phyloP scores from a whole-genome alignment of 2,797 vertebrate genomes.

The Graptemys geographica region DNA sequence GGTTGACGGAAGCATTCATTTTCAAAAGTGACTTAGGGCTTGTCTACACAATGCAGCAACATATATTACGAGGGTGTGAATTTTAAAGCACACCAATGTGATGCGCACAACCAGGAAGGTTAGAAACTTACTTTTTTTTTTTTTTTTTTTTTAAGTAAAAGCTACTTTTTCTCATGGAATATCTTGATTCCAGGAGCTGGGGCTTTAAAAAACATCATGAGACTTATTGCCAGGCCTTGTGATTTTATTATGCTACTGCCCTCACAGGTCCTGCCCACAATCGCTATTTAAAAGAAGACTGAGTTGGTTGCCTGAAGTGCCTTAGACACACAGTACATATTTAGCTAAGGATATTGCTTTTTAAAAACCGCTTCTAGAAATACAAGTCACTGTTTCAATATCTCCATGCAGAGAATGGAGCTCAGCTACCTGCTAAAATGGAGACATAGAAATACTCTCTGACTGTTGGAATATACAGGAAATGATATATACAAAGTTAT shows the following conservation, averaged over 20 bases:
- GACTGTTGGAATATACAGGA: neutral
- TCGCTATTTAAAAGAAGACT: neutral
- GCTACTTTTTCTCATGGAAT: neutral
- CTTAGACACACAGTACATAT: neutral
- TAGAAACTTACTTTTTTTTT: neutral
- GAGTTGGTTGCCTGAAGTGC: neutral
- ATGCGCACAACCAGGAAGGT: neutral
- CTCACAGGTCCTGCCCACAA: neutral
- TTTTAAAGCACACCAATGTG: neutral
- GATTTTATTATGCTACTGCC: neutral
- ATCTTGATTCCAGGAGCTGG: neutral
- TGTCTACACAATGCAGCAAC: neutral
- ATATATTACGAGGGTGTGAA: neutral
- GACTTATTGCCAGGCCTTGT: too few species aligned
- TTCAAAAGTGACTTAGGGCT: neutral
- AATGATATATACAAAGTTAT: slow-evolving; percentile 1
- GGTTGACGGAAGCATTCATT: neutral
- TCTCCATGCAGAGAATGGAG: neutral
- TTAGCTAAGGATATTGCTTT: neutral
- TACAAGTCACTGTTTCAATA: neutral
- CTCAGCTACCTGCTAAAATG: neutral
- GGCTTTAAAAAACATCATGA: neutral
- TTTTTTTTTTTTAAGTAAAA: neutral
- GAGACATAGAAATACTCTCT: neutral
- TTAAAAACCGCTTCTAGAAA: neutral